These are phyloP conservation scores for Sturmia bella DNA, from an alignment of 2,888 invertebrate genomes.

Conservation along the genomic window DNA sequence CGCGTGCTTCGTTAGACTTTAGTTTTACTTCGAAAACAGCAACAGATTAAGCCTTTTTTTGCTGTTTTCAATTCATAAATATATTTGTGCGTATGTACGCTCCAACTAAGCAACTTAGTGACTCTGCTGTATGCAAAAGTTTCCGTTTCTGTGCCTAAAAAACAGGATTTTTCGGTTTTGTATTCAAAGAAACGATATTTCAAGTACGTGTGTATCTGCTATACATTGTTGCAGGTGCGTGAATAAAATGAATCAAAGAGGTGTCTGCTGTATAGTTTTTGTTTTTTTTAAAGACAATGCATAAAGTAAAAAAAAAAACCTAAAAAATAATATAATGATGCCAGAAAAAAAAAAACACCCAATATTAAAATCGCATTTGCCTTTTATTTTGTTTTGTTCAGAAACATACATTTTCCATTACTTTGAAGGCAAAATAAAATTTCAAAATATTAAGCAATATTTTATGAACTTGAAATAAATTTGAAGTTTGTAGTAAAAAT, in stretches of 20 bases:
- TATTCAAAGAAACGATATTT: conserved; percentile 14
- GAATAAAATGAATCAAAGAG: conserved; percentile 60
- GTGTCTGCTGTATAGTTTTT: conserved; percentile 46
- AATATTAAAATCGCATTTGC: conserved; percentile 46
- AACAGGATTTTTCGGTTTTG: conserved; percentile 36
- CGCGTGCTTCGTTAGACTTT: conserved; percentile 54
- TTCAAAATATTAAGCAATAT: too few relatives aligned
- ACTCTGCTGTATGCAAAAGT: conserved; percentile 55
- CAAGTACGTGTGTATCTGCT: conserved; percentile 32
- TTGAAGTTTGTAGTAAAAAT: too few relatives aligned
- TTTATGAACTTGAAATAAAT: too few relatives aligned
- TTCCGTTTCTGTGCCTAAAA: conserved; percentile 17
- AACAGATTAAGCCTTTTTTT: conserved; percentile 1
- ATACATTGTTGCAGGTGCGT: conserved; percentile 69
- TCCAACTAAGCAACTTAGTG: conserved; percentile 1
- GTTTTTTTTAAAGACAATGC: conserved; percentile 16
- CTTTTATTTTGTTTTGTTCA: conserved; percentile 14
- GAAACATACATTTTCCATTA: conserved; percentile 56
- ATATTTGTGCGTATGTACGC: conserved; percentile 24
- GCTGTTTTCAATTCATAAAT: conserved; percentile 39
- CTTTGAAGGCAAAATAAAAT: background rate
- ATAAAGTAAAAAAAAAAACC: conserved; percentile 17
- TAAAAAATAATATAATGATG: conserved; percentile 10
- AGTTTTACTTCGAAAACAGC: conserved; percentile 12
- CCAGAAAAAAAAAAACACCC: conserved; percentile 9